phyloP scores from a whole-genome alignment of 1,140 invertebrate genomes.

The Penaeus vannamei region DNA sequence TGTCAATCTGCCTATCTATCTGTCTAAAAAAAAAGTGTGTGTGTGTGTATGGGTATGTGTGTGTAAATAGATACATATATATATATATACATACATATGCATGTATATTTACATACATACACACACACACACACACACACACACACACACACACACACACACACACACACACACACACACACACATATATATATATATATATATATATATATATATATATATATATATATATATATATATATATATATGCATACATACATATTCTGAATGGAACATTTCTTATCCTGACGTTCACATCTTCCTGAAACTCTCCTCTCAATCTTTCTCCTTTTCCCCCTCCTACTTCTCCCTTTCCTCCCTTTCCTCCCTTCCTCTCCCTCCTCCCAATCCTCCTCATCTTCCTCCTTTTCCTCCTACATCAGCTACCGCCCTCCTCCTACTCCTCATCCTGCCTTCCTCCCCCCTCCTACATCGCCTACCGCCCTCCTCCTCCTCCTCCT shows the following conservation, averaged over 20 bases:
- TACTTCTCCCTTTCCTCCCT: neutral
- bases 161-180: neutral
- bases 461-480: neutral
- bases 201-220: neutral
- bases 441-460: neutral
- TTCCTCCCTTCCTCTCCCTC: neutral
- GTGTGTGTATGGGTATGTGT: neutral
- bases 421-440: neutral
- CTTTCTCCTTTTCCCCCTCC: neutral
- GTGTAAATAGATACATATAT: neutral
- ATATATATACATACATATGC: too few relatives aligned
- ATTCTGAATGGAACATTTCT: neutral
- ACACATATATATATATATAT: neutral
- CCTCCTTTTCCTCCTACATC: neutral
- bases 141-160: neutral
- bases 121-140: neutral
- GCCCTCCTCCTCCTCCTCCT: neutral
- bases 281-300: neutral
- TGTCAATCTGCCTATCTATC: too few relatives aligned
- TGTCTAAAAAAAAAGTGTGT: neutral
- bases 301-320: neutral
- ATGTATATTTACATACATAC: neutral
- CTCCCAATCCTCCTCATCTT: neutral
- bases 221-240: too few relatives aligned
- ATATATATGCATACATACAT: neutral